phyloP scores from a whole-genome alignment of 2,113 vertebrate genomes.

The Albula goreensis region DNA sequence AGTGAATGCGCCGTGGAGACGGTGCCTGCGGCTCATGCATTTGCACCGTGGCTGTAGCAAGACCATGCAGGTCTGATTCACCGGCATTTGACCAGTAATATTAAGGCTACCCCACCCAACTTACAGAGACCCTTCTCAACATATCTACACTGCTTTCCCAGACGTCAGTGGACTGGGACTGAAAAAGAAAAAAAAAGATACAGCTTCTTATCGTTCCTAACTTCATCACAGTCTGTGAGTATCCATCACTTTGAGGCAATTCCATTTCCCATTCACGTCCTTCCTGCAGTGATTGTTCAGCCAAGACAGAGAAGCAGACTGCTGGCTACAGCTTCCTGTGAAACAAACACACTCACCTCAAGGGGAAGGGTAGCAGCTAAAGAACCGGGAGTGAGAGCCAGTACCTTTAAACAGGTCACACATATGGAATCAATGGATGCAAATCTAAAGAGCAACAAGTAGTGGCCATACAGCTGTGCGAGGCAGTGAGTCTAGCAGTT shows the following conservation, averaged over 20 bases:
- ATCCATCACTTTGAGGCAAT: not conserved
- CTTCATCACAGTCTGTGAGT: not conserved
- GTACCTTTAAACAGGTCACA: not conserved
- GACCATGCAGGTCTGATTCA: not conserved
- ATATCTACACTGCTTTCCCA: not conserved
- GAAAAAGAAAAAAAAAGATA: not conserved
- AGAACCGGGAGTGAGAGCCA: not conserved
- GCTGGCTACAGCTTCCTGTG: not conserved
- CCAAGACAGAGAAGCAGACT: not conserved
- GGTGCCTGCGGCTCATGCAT: not conserved
- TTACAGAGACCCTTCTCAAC: not conserved
- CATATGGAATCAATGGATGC: not conserved
- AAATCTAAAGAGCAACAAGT: not conserved
- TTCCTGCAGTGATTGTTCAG: not conserved
- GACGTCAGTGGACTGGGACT: not conserved
- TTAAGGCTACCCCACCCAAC: not conserved
- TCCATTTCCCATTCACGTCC: not conserved
- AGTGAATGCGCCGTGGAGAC: not conserved
- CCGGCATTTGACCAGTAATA: not conserved
- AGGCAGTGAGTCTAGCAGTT: not conserved
- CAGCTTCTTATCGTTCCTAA: not conserved
- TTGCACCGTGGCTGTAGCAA: not conserved
- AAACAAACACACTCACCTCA: not conserved
- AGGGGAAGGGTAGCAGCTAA: not conserved
- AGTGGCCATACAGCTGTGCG: not conserved